Evolutionary conservation across 2,888 invertebrate species (phyloP).

Genomic region (Neocrepidodera transversa): DNA sequence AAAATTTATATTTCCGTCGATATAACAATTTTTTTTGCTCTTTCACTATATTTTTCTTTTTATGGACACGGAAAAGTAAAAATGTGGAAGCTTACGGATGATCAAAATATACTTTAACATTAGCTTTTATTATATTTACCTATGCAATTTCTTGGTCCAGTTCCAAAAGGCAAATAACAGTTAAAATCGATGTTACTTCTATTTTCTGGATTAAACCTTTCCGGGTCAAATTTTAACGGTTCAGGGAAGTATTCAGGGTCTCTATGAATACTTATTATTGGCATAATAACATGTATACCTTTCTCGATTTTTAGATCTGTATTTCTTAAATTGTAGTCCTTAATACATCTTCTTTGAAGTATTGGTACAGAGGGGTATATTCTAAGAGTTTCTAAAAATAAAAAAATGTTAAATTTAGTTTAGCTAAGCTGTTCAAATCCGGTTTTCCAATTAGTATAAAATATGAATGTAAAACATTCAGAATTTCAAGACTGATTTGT

Average conservation of each 20-base stretch:
- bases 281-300: slow-evolving; percentile 41
- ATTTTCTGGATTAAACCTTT: slow-evolving; percentile 43
- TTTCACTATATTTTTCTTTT: too few species aligned
- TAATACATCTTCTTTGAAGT: slow-evolving; percentile 40
- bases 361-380: slow-evolving; percentile 41
- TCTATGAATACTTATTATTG: slow-evolving; percentile 39
- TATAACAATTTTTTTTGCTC: too few species aligned
- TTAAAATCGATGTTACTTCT: slow-evolving; percentile 31
- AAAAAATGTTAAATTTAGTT: too few species aligned
- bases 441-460: too few species aligned
- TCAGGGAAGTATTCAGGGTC: slow-evolving; percentile 46
- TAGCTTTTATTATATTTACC: slow-evolving; percentile 33
- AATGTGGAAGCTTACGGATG: too few species aligned
- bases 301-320: slow-evolving; percentile 43
- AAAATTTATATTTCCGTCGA: too few species aligned
- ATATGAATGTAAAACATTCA: too few species aligned
- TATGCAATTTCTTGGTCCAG: slow-evolving; percentile 48
- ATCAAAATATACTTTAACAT: too few species aligned
- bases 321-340: slow-evolving; percentile 43
- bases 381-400: slow-evolving; percentile 41
- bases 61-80: too few species aligned
- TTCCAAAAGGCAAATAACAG: slow-evolving; percentile 45
- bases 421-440: too few species aligned
- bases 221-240: slow-evolving; percentile 46
- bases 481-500: too few species aligned